Evolutionary conservation across 2,113 vertebrate species (phyloP), one percentile per base, ranked within the genome.

Genomic region (Oncorhynchus keta): DNA sequence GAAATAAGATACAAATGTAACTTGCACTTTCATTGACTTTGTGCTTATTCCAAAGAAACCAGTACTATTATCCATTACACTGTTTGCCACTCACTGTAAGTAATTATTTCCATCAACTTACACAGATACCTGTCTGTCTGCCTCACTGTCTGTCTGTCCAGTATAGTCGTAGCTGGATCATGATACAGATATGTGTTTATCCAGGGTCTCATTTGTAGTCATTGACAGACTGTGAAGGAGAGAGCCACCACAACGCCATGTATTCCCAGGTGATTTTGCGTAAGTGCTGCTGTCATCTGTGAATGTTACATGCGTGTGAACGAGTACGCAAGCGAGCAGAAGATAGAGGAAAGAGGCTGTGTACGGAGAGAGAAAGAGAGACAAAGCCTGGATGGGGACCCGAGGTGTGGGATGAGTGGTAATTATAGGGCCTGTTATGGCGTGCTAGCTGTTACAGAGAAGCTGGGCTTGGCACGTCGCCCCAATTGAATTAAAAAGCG

Each of bases 401-500:
- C 24, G 32, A 76, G 69, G 32, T 76, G 72, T 80, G 70, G 72
- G 84, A 81, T 62, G 82, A 86, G 88, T 80, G 73, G 87, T 85
- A 90, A 91, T 91, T 90, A 91, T 85, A 79, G 84, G 83, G 76
- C 84, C 83, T 65, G 87, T 88, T 88, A 76, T 76, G 57, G 82
- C 48, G 79, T 35, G 76, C 83, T 84, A 78, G 85, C 83, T 74
- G 85, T 59, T 81, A 84, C 79, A 73, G 69, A 71, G 71, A 70
- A 73, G 74, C 79, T 48, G 30, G 8, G n/a, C 32, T 88, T 93
- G 91, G 89, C 91, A 85, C 45, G 11, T 76, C 73, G 82, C 83
- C 86, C 66, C 61, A 73, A 82, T 92, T 92, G 90, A 83, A 87
- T 84, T 76, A 83, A 88, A 88, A 92, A 84, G 85, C 83, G 87